phyloP scores from a whole-genome alignment of 2,888 invertebrate species.

The Pammene fasciana region DNA sequence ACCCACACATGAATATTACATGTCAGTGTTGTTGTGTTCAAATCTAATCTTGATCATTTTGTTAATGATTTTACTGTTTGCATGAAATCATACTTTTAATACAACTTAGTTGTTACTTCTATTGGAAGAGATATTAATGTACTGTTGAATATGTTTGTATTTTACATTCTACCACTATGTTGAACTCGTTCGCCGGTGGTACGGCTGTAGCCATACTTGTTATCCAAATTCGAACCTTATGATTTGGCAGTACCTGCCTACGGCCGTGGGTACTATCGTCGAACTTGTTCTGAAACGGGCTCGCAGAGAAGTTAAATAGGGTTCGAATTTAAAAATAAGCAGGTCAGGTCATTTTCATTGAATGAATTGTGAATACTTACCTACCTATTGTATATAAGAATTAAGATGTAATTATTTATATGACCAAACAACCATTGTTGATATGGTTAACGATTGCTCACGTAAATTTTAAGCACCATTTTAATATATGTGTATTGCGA shows the following conservation, averaged over 20 bases:
- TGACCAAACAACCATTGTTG: conserved; percentile 36
- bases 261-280: neutral
- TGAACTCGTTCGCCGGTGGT: neutral
- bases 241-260: neutral
- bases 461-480: conserved; percentile 63
- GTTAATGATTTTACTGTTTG: neutral
- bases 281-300: conserved; percentile 14
- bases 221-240: neutral
- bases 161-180: conserved; percentile 8
- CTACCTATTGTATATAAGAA: conserved; percentile 28
- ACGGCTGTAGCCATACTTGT: neutral
- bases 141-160: conserved; percentile 4
- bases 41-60: neutral
- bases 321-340: conserved; percentile 4
- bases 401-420: conserved; percentile 36
- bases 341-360: conserved; percentile 19
- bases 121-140: conserved; percentile 12
- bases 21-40: neutral
- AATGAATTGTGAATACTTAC: conserved; percentile 34
- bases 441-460: conserved; percentile 63
- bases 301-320: conserved; percentile 7
- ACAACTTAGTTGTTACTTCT: conserved; percentile 2
- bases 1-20: neutral
- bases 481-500: conserved; percentile 49
- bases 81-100: conserved; percentile 2